These are phyloP conservation scores for Trichopoda pennipes DNA, from an alignment of 2,888 invertebrate species.

Conservation along the genomic window DNA sequence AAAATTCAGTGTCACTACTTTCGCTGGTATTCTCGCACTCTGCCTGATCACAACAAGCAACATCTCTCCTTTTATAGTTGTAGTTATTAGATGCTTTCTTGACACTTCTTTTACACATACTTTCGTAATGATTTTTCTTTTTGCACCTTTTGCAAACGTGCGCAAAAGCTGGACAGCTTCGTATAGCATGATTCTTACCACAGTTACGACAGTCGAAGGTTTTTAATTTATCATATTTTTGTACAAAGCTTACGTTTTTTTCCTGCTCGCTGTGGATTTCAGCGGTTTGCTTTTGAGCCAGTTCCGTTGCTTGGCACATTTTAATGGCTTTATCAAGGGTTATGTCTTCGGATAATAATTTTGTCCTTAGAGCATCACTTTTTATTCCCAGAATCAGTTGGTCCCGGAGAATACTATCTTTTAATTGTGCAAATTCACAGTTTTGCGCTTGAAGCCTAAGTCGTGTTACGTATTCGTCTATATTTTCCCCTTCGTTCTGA, in stretches of 20 bases:
- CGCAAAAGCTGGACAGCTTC: not conserved
- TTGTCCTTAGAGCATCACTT: too few relatives aligned
- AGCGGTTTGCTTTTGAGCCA: not conserved
- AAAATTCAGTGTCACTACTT: slow-evolving; percentile 6
- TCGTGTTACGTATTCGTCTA: too few relatives aligned
- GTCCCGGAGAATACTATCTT: too few relatives aligned
- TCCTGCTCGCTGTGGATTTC: not conserved
- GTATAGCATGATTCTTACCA: too few relatives aligned
- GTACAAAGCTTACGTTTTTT: not conserved
- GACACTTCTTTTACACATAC: not conserved
- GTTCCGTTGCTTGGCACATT: too few relatives aligned
- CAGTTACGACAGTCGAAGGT: slow-evolving; percentile 10
- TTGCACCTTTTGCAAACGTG: slow-evolving; percentile 26
- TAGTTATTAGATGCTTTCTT: slow-evolving; percentile 10
- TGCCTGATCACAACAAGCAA: slow-evolving; percentile 16
- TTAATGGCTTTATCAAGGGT: too few relatives aligned
- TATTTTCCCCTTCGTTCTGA: too few relatives aligned
- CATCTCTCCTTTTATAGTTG: too few relatives aligned
- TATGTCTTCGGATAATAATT: too few relatives aligned
- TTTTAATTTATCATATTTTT: not conserved
- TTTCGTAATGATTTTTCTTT: slow-evolving; percentile 4
- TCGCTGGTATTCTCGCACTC: not conserved
- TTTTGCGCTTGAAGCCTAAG: too few relatives aligned
- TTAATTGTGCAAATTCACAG: too few relatives aligned
- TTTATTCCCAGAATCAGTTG: too few relatives aligned